phyloP scores from a whole-genome alignment of 2,888 invertebrate species.

The Dinocampus coccinellae region DNA sequence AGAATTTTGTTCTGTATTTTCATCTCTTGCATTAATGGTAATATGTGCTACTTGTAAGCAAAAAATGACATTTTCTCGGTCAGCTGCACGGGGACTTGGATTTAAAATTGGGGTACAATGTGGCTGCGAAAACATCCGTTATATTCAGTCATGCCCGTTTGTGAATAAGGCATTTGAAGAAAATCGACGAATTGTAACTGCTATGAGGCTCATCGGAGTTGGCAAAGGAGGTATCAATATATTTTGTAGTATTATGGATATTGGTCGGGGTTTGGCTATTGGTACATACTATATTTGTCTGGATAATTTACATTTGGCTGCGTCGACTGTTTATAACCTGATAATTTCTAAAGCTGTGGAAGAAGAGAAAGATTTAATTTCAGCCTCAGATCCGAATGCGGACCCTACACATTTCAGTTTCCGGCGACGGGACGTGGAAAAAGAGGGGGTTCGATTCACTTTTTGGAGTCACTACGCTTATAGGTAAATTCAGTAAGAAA shows the following conservation, averaged over 20 bases:
- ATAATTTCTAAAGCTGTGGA: too few species aligned
- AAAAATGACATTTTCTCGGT: conserved; percentile 34
- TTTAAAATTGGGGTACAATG: conserved; percentile 39
- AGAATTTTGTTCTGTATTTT: too few species aligned
- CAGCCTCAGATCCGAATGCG: conserved; percentile 22
- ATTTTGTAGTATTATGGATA: conserved; percentile 38
- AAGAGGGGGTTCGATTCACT: conserved; percentile 36
- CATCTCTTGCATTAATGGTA: conserved; percentile 16
- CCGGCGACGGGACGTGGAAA: conserved; percentile 37
- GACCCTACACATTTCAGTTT: conserved; percentile 20
- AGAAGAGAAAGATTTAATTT: too few species aligned
- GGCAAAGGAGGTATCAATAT: conserved; percentile 24
- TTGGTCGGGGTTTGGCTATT: conserved; percentile 22
- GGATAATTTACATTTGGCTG: conserved; percentile 19
- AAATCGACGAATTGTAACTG: conserved; percentile 33
- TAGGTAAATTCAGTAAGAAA: conserved; percentile 24
- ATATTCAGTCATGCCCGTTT: not conserved
- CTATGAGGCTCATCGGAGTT: conserved; percentile 34
- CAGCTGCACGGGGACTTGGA: conserved; percentile 26
- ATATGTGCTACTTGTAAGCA: not conserved
- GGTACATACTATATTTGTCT: conserved; percentile 26
- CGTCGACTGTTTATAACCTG: too few species aligned
- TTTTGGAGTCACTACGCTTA: conserved; percentile 30
- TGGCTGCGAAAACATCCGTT: conserved; percentile 15
- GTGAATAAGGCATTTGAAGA: conserved; percentile 32